phyloP scores from a whole-genome alignment of 2,797 vertebrate species.

The Labeo calbasu region DNA sequence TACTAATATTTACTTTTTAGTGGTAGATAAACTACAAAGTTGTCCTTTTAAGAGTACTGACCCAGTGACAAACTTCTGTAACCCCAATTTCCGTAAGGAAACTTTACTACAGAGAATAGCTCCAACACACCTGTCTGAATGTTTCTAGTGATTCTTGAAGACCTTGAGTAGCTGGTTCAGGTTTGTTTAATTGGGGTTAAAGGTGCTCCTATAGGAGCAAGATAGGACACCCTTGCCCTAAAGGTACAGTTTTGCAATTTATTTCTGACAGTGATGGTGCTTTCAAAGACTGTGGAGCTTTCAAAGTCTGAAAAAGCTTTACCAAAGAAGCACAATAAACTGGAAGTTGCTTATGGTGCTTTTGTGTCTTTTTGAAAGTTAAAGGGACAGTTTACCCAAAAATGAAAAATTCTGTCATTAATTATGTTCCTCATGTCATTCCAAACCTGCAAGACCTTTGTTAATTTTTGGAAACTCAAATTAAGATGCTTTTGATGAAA shows the following conservation, averaged over 20 bases:
- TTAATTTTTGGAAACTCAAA: no score
- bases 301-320: not conserved
- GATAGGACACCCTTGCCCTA: not conserved
- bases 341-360: not conserved
- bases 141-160: not conserved
- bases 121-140: not conserved
- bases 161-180: not conserved
- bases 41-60: not conserved
- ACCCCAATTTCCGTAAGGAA: not conserved
- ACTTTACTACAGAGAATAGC: not conserved
- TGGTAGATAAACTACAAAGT: not conserved
- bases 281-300: not conserved
- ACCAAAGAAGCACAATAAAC: not conserved
- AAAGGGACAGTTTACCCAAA: not conserved
- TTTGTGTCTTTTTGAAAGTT: not conserved
- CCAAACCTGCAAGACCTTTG: no score
- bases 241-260: not conserved
- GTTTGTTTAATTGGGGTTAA: conserved; percentile 1
- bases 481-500: no score
- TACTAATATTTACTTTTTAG: no score
- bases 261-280: not conserved
- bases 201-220: not conserved
- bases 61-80: not conserved
- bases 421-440: no score
- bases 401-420: no score